phyloP scores from a whole-genome alignment of 2,797 vertebrate species.

The Darevskia mixta region DNA sequence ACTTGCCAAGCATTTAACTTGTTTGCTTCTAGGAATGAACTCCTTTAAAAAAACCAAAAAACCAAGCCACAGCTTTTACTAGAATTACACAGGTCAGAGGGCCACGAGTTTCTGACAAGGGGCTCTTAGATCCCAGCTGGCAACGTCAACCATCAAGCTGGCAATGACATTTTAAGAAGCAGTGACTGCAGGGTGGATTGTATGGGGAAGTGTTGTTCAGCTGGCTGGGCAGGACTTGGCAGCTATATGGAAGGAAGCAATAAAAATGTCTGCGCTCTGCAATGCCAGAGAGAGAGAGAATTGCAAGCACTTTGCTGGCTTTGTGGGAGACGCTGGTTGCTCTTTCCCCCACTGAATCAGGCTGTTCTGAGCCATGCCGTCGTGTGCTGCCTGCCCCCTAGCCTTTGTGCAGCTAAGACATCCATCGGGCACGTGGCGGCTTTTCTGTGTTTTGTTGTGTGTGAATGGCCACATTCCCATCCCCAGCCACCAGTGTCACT shows the following conservation, averaged over 20 bases:
- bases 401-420: neutral
- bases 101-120: neutral
- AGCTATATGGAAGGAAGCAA: neutral
- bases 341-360: neutral
- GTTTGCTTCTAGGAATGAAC: neutral
- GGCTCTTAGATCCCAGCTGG: neutral
- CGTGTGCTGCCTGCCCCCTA: neutral
- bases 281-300: neutral
- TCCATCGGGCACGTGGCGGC: neutral
- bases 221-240: neutral
- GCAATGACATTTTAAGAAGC: neutral
- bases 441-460: neutral
- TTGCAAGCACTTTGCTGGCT: too few species aligned
- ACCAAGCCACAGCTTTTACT: neutral
- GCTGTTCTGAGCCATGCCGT: neutral
- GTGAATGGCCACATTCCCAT: neutral
- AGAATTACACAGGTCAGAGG: neutral
- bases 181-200: too few species aligned
- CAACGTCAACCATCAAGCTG: neutral
- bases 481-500: neutral
- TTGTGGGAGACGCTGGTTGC: neutral
- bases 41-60: neutral
- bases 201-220: neutral
- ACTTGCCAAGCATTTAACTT: neutral
- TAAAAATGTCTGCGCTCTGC: neutral